Percentiles rank a stretch among this genome's conserved stretches.
These are phyloP conservation scores for Narcine bancroftii DNA, from an alignment of 2,113 vertebrate species.

Conservation along the genomic window DNA sequence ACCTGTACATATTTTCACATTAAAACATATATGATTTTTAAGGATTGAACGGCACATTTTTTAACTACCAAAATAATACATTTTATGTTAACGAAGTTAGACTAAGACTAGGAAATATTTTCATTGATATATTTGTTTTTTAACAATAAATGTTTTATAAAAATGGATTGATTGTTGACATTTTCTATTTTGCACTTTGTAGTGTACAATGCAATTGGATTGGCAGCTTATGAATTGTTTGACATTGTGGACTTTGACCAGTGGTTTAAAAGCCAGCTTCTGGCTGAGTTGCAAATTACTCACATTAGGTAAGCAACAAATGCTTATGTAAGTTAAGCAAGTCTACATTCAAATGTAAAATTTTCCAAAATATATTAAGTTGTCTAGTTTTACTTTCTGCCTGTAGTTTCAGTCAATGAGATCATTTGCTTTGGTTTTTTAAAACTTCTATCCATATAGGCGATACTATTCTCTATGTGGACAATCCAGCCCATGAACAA, in stretches of 20 bases:
- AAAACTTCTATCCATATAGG: background rate
- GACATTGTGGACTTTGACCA: constrained; percentile 97
- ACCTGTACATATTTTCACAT: background rate
- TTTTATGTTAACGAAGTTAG: background rate
- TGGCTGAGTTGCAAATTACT: constrained; percentile 82
- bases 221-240: constrained; percentile 91
- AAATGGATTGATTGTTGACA: background rate
- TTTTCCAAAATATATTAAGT: background rate
- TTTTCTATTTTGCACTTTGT: constrained; percentile 42
- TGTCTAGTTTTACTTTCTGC: background rate
- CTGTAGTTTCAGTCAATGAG: background rate
- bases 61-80: background rate
- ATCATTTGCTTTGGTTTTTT: background rate
- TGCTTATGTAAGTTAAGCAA: constrained; percentile 28
- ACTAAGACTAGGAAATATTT: background rate
- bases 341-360: background rate
- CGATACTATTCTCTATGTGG: background rate
- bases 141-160: background rate
- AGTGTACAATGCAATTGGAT: constrained; percentile 94
- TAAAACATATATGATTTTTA: background rate
- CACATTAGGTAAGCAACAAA: constrained; percentile 74
- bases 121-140: background rate
- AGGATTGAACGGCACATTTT: background rate
- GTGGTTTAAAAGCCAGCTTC: constrained; percentile 94
- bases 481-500: background rate